Evolutionary conservation across 2,888 invertebrate genomes (phyloP).

Genomic region (Melinopterus prodromus): DNA sequence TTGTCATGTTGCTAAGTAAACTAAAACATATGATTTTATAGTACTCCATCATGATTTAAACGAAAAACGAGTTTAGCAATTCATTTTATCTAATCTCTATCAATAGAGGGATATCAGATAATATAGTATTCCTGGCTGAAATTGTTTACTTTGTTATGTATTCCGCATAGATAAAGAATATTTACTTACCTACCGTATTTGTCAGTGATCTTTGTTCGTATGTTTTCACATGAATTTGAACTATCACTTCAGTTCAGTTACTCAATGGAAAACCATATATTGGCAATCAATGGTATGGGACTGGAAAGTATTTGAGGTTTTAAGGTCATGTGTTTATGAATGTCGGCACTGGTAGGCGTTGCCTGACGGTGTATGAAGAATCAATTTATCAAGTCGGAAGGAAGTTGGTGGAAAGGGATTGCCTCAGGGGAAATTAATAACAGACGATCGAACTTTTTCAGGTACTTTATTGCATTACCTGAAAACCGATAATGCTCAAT

Average conservation of each 20-base stretch:
- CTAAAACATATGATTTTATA: background rate
- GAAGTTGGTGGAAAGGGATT: too few relatives aligned
- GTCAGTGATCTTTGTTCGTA: background rate
- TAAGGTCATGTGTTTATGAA: background rate
- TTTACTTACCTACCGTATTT: background rate
- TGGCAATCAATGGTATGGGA: background rate
- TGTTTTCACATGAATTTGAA: background rate
- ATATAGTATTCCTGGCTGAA: background rate
- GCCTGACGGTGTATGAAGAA: background rate
- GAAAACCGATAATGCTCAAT: constrained; percentile 56
- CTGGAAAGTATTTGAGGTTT: background rate
- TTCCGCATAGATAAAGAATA: background rate
- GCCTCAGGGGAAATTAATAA: constrained; percentile 30
- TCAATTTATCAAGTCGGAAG: too few relatives aligned
- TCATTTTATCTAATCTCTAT: background rate
- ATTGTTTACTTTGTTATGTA: background rate
- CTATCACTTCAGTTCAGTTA: background rate
- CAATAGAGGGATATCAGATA: background rate
- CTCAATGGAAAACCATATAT: background rate
- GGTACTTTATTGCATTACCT: constrained; percentile 60
- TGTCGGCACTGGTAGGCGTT: background rate
- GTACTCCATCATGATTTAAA: background rate
- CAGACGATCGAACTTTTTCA: constrained; percentile 50
- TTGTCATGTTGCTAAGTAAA: background rate
- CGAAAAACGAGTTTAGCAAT: background rate